Base-by-base conservation (phyloP, 2,113 vertebrate genomes). In the Regulus satrapa region DNA sequence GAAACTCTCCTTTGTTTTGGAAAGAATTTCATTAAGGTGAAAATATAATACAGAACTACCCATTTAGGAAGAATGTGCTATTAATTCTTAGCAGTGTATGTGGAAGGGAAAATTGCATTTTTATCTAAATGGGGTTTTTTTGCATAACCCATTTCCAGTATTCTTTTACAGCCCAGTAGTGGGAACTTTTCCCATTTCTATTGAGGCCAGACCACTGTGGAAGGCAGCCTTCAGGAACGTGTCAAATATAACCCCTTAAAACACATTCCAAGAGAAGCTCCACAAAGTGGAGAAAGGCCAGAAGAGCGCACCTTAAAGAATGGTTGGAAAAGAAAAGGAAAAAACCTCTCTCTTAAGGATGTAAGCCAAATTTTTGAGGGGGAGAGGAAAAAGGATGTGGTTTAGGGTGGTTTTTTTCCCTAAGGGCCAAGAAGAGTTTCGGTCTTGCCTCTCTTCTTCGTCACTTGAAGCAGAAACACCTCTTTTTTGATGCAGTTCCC, bases 111-210 rank as follows among this genome's bases (percentile, higher is more conserved):
- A 97, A 98, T 97, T 97, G 96, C 96, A 92, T 97, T 98, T 98
- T 98, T 98, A 98, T 97, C 97, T 97, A 98, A 97, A 97, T 97
- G 97, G 67, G 69, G 97, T 95, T 95, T 97, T 95, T 96, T 97
- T 97, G 95, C 96, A 94, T 97, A 97, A 97, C 95, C 96, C 96
- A 98, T 97, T 97, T 96, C 96, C 91, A 87, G 92, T 95, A 77
- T 92, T 97, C 95, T 94, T 90, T 97, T 90, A 95, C 95, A 91
- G 97, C 91, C 96, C 97, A 91, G 77, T 95, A 96, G 97, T 90
- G 85, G 97, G 95, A 97, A 97, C 90, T 76, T 86, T 82, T 68
- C 89, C 89, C 92, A 89, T 96, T 92, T 97, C 94, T 62, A 85
- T 91, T n/a, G n/a, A 88, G 90, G 95, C 85, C 94, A 40, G 69